Evolutionary conservation across 2,888 invertebrate genomes (phyloP), one percentile per base, ranked within the genome.

Genomic region (Noctua comes): DNA sequence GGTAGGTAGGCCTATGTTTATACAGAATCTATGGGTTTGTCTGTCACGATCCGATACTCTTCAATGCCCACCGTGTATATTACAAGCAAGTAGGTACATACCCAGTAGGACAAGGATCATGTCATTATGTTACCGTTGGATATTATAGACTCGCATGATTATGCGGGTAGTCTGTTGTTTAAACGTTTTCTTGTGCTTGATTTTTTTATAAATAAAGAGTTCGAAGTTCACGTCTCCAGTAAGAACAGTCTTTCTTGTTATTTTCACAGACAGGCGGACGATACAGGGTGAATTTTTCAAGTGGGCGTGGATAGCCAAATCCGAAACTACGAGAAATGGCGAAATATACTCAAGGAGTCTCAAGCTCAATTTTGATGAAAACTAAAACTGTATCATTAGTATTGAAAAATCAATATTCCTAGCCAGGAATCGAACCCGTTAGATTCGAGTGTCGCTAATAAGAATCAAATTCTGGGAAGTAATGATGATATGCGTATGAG

Each of bases 21-120:
- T 7, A 68, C 10, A 51, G 31, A 72, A 27, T 57, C 24, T 59
- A 83, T 73, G 40, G 66, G 77, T 76, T 70, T 69, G 82, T 72
- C 72, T 82, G 83, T 85, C 87, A 87, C 87, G 87, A 83, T 79
- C 72, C 77, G 84, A 79, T 86, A 76, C 85, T 85, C 87, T 83
- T 79, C 77, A 85, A 68, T 77, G 74, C 68, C 40, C 73, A 78
- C 79, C 27, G 69, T 68, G 51, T 83, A 48, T 68, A 31, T 57
- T 76, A 76, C 66, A 70, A 77, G 72, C 76, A 72, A 1, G 18
- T 76, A 73, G 1, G 18, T 65, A 68, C 24, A 24, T 64, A 68
- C 54, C 46, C 5, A 76, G 70, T 80, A 76, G 77, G 76, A 71
- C 77, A 80, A 80, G 77, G 76, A 79, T 85, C 68, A 68, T 68